Evolutionary conservation across 2,888 invertebrate genomes (phyloP).

Genomic region (Metellina segmentata): DNA sequence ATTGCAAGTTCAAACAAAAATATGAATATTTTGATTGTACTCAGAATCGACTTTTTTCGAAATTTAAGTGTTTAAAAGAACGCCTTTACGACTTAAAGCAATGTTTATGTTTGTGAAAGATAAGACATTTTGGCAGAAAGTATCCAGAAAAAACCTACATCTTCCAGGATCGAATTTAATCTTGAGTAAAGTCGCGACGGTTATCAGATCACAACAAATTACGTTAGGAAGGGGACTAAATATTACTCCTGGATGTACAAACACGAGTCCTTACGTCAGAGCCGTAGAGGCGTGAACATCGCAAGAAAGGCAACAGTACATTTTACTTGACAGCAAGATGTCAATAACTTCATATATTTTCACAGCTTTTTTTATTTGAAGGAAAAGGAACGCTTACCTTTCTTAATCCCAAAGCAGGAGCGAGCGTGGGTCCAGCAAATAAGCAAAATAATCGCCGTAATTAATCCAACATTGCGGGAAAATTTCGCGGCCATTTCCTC

Average conservation of each 20-base stretch:
- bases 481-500: conserved; percentile 54
- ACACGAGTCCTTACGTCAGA: conserved; percentile 36
- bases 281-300: conserved; percentile 34
- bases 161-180: too few species aligned
- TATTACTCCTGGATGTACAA: conserved; percentile 39
- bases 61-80: too few species aligned
- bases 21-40: too few species aligned
- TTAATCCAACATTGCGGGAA: conserved; percentile 52
- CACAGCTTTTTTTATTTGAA: neutral
- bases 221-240: neutral
- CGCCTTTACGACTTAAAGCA: too few species aligned
- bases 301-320: conserved; percentile 11
- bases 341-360: neutral
- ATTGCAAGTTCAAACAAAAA: too few species aligned
- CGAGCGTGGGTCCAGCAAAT: conserved; percentile 42
- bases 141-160: too few species aligned
- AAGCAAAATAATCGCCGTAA: conserved; percentile 57
- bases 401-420: conserved; percentile 44
- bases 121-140: too few species aligned
- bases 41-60: too few species aligned
- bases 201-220: too few species aligned
- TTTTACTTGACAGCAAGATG: neutral
- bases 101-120: too few species aligned
- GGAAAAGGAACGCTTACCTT: conserved; percentile 26
- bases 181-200: too few species aligned